phyloP scores from a whole-genome alignment of 2,888 invertebrate genomes.

The Dynastes tityus region DNA sequence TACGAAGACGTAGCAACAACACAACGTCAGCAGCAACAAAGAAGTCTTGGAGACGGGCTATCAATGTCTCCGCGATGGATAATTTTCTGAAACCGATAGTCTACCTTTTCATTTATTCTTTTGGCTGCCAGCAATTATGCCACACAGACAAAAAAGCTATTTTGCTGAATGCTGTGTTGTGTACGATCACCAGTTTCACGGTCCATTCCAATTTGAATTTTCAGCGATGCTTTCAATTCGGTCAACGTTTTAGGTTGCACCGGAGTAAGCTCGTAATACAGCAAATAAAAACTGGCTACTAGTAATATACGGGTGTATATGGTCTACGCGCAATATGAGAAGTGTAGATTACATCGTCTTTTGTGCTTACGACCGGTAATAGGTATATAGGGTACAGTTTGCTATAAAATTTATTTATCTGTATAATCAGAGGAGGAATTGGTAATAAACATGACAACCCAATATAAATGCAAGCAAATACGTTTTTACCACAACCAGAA shows the following conservation, averaged over 20 bases:
- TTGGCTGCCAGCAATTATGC: conserved; percentile 57
- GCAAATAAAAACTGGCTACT: conserved; percentile 42
- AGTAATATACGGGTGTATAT: conserved; percentile 39
- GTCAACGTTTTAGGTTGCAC: conserved; percentile 24
- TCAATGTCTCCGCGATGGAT: conserved; percentile 54
- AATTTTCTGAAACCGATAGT: conserved; percentile 56
- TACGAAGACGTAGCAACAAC: conserved; percentile 16
- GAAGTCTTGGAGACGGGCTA: conserved; percentile 50
- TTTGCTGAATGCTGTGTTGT: conserved; percentile 54
- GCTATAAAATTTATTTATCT: conserved; percentile 27
- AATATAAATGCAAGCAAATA: too few species aligned
- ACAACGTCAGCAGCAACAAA: conserved; percentile 49
- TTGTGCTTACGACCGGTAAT: conserved; percentile 35
- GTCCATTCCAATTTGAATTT: conserved; percentile 54
- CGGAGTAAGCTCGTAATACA: neutral
- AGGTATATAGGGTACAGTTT: conserved; percentile 32
- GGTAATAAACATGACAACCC: too few species aligned
- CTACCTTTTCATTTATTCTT: conserved; percentile 54
- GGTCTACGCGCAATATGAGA: conserved; percentile 32
- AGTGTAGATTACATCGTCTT: conserved; percentile 44
- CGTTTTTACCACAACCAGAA: too few species aligned
- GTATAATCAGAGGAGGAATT: neutral
- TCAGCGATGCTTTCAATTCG: conserved; percentile 51
- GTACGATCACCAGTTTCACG: conserved; percentile 55
- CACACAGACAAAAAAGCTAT: conserved; percentile 56